These are phyloP conservation scores for Eucera pruinosa DNA, from an alignment of 2,888 invertebrate species.

Conservation along the genomic window DNA sequence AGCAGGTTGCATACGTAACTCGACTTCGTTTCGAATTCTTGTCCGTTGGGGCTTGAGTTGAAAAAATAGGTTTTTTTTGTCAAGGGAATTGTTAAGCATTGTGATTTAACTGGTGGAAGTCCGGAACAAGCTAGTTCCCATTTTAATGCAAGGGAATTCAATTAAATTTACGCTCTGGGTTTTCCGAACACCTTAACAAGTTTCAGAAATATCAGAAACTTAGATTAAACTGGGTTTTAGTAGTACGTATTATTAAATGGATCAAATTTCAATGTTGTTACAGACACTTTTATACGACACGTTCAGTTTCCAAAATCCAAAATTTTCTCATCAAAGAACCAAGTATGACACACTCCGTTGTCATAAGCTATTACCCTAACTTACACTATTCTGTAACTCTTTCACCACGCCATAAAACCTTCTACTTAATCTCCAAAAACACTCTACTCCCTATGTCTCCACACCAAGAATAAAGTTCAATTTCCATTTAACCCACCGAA, in stretches of 20 bases:
- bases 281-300: too few species aligned
- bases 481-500: not conserved
- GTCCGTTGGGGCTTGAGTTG: conserved; percentile 13
- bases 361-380: not conserved
- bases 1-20: conserved; percentile 60
- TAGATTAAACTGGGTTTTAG: too few species aligned
- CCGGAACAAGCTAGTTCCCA: too few species aligned
- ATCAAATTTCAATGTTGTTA: too few species aligned
- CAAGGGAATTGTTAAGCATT: not conserved
- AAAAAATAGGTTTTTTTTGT: conserved; percentile 15
- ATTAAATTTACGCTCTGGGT: not conserved
- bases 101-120: not conserved
- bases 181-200: not conserved
- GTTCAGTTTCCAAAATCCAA: too few species aligned
- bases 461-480: not conserved
- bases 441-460: too few species aligned
- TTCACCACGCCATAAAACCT: not conserved
- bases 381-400: not conserved
- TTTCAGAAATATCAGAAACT: not conserved
- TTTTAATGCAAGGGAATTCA: not conserved
- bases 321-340: not conserved
- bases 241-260: too few species aligned
- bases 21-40: conserved; percentile 52
- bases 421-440: not conserved
- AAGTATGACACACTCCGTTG: conserved; percentile 2